Conservation (phyloP, 2,113 vertebrate species). For the Mustelus asterias region DNA sequence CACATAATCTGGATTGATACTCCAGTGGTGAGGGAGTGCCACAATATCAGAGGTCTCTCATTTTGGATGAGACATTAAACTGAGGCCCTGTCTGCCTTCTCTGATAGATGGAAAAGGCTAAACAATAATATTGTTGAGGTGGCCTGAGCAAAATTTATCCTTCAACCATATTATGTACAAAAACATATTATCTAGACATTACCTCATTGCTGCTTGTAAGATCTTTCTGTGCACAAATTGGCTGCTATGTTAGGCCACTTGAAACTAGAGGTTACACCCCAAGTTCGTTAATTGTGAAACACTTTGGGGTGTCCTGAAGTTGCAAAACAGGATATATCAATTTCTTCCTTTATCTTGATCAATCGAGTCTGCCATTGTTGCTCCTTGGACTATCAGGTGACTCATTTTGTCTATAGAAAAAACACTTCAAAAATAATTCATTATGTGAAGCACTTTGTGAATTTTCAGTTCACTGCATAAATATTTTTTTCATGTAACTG, state of each 20-base stretch:
- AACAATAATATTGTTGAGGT: not conserved
- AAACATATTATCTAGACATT: not conserved
- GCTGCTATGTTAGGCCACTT: not conserved
- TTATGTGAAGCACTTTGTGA: not conserved
- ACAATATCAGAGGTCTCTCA: not conserved
- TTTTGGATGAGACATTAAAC: not conserved
- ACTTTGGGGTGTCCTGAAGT: not conserved
- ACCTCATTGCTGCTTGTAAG: not conserved
- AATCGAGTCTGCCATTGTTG: no score
- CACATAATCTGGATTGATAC: not conserved
- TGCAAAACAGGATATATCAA: not conserved
- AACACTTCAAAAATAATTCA: not conserved
- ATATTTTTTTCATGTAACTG: not conserved
- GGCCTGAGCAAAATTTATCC: not conserved
- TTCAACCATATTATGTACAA: not conserved
- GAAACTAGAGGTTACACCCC: not conserved
- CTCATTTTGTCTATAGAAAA: no score
- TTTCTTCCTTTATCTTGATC: no score
- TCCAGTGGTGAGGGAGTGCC: not conserved
- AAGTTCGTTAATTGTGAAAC: not conserved
- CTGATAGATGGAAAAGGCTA: not conserved
- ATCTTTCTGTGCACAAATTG: not conserved
- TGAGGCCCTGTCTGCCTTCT: not conserved
- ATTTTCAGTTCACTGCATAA: not conserved
- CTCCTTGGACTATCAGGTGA: no score